These are phyloP conservation scores for Telmatochromis brichardi DNA, from an alignment of 2,113 vertebrate genomes.

Conservation along the genomic window DNA sequence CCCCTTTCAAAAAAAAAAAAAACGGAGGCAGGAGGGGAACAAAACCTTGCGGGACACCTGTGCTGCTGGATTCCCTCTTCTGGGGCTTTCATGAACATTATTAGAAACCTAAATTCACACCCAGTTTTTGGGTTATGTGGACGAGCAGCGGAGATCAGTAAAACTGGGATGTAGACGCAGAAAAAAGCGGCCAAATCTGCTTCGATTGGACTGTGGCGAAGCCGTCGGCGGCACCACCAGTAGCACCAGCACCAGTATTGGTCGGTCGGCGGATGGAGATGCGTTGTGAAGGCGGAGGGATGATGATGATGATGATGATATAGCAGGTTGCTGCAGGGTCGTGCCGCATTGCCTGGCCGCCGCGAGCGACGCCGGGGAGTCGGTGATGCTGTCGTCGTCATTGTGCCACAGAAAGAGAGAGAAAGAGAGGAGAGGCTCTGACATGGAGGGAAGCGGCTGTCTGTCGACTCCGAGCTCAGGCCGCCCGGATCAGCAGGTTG, in stretches of 20 bases:
- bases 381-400: slow-evolving; percentile 58
- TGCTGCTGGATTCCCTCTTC: background rate
- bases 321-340: slow-evolving; percentile 74
- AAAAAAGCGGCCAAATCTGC: background rate
- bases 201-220: background rate
- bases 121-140: background rate
- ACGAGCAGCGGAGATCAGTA: background rate
- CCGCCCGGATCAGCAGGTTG: slow-evolving; percentile 46
- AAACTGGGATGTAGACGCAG: background rate
- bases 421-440: slow-evolving; percentile 19
- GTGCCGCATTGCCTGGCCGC: slow-evolving; percentile 79
- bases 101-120: background rate
- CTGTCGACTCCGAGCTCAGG: slow-evolving; percentile 30
- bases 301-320: slow-evolving; percentile 24
- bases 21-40: background rate
- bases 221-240: background rate
- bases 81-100: background rate
- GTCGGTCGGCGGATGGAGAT: slow-evolving; percentile 43
- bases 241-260: background rate
- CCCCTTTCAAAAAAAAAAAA: background rate
- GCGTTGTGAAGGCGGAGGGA: slow-evolving; percentile 50
- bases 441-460: slow-evolving; percentile 48
- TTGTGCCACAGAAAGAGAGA: slow-evolving; percentile 36
- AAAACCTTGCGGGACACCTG: slow-evolving; percentile 39
- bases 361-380: slow-evolving; percentile 57